Conservation (phyloP, 2,797 vertebrate genomes). For the Lophotriccus pileatus region DNA sequence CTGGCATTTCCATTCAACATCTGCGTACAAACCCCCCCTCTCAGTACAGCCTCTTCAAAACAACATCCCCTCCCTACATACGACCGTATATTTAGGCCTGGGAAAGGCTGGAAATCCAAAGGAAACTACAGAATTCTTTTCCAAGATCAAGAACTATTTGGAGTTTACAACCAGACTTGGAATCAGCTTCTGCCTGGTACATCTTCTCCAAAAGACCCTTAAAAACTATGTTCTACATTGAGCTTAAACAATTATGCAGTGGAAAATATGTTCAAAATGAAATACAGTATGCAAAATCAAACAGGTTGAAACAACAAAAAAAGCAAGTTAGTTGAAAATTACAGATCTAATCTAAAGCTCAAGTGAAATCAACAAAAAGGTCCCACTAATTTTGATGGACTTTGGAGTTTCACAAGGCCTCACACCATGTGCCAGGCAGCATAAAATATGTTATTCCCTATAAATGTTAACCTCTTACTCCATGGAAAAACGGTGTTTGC, state of each 20-base stretch:
- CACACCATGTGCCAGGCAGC: neutral
- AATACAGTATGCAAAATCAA: neutral
- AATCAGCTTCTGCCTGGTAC: neutral
- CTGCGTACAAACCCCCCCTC: neutral
- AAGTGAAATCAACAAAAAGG: conserved; percentile 45
- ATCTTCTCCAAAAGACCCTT: neutral
- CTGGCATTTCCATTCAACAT: neutral
- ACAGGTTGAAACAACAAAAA: neutral
- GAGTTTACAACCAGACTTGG: neutral
- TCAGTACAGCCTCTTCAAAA: neutral
- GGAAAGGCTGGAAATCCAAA: neutral
- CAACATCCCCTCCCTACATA: neutral
- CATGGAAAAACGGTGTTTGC: neutral
- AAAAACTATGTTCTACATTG: neutral
- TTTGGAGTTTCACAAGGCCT: neutral
- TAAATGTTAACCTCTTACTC: neutral
- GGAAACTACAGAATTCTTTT: neutral
- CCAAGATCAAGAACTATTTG: neutral
- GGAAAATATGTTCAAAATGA: neutral
- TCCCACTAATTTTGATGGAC: neutral
- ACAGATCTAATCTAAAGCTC: conserved; percentile 56
- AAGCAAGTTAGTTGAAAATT: neutral
- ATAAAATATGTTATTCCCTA: neutral
- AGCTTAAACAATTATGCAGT: neutral
- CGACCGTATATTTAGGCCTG: neutral